These are phyloP conservation scores for Thysanoteuthis rhombus DNA, from an alignment of 2,888 invertebrate genomes.

Conservation along the genomic window DNA sequence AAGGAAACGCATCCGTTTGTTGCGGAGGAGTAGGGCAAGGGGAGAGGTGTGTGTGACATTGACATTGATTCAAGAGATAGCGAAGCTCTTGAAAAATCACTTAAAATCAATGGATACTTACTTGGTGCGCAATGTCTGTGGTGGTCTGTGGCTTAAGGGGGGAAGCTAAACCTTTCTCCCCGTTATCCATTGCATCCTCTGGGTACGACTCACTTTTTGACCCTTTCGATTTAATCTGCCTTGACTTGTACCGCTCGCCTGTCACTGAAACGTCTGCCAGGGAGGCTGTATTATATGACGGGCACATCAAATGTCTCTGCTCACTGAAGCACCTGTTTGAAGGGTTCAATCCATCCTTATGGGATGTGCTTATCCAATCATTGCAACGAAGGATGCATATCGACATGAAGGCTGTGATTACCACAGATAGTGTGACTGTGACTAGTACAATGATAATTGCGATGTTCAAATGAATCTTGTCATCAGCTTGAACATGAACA, in stretches of 20 bases:
- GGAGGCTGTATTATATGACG: neutral
- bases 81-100: neutral
- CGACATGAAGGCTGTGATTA: neutral
- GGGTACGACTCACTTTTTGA: neutral
- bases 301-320: neutral
- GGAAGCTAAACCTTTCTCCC: neutral
- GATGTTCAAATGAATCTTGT: neutral
- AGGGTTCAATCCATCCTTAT: neutral
- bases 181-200: neutral
- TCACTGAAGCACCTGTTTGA: neutral
- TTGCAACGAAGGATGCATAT: slow-evolving; percentile 12
- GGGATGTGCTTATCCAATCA: neutral
- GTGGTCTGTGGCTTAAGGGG: neutral
- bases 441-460: neutral
- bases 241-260: neutral
- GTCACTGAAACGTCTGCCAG: neutral
- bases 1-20: neutral
- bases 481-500: neutral
- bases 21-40: neutral
- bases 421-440: neutral
- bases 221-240: neutral
- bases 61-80: neutral
- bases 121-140: neutral
- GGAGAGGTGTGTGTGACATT: neutral
- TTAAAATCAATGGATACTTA: slow-evolving; percentile 12